Percentiles rank a stretch among this genome's conserved stretches.
Conservation (phyloP, 2,888 invertebrate genomes). For the Cryptocheilus praepositus region DNA sequence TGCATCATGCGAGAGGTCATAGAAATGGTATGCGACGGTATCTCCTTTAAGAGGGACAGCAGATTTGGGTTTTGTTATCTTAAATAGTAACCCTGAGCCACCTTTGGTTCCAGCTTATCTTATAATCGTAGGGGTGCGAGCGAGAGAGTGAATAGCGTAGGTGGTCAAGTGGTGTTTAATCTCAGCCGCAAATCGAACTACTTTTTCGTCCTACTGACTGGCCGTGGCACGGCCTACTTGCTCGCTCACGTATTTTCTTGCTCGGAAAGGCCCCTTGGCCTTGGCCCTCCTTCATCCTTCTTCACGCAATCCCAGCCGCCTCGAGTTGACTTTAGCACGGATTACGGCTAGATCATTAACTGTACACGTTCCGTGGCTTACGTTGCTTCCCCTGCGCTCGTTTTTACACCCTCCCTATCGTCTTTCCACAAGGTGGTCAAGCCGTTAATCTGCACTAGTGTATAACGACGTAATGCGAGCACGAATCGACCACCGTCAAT, state of each 20-base stretch:
- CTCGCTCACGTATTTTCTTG: constrained; percentile 48
- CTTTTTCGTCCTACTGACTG: constrained; percentile 65
- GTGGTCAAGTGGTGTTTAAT: constrained; percentile 45
- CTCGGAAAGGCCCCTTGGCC: constrained; percentile 67
- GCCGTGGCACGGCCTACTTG: constrained; percentile 62
- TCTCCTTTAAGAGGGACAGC: too few relatives aligned
- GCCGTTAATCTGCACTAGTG: constrained; percentile 34
- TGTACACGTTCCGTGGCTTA: constrained; percentile 45
- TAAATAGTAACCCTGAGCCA: too few relatives aligned
- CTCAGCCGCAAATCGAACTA: constrained; percentile 55
- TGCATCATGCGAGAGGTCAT: too few relatives aligned
- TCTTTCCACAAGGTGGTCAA: constrained; percentile 8
- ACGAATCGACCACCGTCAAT: constrained; percentile 4
- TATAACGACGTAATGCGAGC: constrained; percentile 42
- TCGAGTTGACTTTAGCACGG: constrained; percentile 55
- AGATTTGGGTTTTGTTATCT: too few relatives aligned
- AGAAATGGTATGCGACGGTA: too few relatives aligned
- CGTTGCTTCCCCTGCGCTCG: constrained; percentile 27
- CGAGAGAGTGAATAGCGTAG: constrained; percentile 25
- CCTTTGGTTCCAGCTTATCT: too few relatives aligned
- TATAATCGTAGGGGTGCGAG: too few relatives aligned
- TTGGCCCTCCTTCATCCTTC: constrained; percentile 65
- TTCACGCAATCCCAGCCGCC: constrained; percentile 67
- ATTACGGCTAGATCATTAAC: constrained; percentile 63
- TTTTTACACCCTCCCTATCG: constrained; percentile 16